These are phyloP conservation scores for Phoxinus phoxinus DNA, from an alignment of 2,113 vertebrate genomes.

Conservation along the genomic window DNA sequence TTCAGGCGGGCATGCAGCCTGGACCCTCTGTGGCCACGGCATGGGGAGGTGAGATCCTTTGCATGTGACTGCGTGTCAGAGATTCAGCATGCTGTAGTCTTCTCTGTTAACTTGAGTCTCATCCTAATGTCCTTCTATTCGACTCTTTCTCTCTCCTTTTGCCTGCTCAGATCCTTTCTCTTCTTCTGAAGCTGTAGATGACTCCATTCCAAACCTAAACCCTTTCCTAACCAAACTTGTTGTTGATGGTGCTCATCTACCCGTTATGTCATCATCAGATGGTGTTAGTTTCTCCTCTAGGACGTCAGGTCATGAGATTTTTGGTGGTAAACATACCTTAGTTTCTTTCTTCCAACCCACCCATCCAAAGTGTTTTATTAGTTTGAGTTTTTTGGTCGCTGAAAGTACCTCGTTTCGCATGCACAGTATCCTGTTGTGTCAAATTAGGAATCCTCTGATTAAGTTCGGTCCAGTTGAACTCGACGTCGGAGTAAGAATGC, in stretches of 20 bases:
- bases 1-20: slow-evolving; percentile 86
- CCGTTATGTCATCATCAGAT: slow-evolving; percentile 93
- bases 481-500: not conserved
- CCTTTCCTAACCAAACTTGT: slow-evolving; percentile 98
- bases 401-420: slow-evolving; percentile 52
- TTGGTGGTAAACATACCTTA: slow-evolving; percentile 92
- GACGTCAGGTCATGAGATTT: slow-evolving; percentile 99
- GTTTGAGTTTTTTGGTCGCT: slow-evolving; percentile 48
- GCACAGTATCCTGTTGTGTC: slow-evolving; percentile 34
- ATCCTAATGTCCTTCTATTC: slow-evolving; percentile 78
- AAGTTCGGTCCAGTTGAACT: not conserved
- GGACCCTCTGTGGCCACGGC: slow-evolving; percentile 86
- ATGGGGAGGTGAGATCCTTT: slow-evolving; percentile 88
- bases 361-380: slow-evolving; percentile 54
- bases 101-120: slow-evolving; percentile 66
- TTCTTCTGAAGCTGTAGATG: slow-evolving; percentile 94
- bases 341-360: slow-evolving; percentile 66
- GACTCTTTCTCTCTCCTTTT: slow-evolving; percentile 75
- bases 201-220: slow-evolving; percentile 98
- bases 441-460: slow-evolving; percentile 22
- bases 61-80: slow-evolving; percentile 36
- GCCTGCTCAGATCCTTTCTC: slow-evolving; percentile 96
- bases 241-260: slow-evolving; percentile 94
- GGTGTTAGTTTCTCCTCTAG: slow-evolving; percentile 96
- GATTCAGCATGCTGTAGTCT: slow-evolving; percentile 68